Evolutionary conservation across 1,140 invertebrate species (phyloP), one percentile per base, ranked within the genome.

Genomic region (Probaryconus sp.): DNA sequence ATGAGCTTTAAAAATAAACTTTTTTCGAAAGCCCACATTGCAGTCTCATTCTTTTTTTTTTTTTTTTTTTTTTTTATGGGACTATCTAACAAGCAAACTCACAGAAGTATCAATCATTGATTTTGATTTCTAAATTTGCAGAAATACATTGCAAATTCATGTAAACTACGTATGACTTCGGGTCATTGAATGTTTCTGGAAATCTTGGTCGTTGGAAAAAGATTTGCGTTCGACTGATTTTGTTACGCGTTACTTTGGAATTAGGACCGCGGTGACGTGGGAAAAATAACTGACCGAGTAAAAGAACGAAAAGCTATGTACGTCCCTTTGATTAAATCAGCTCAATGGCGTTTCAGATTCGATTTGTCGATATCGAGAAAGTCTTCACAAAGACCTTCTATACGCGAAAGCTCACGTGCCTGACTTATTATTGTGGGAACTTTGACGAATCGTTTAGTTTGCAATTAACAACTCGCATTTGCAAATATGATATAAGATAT

Each of bases 271-370:
- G 40, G 17, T n/a, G 17, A 42, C 38, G 38, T 42, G 38, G 38
- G 38, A 65, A 65, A 64, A 55, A 47, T 30, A 20, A 55, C 45
- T 38, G 35, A 67, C 48, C 21, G 5, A 33, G 61, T 56, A 24
- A 68, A 58, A 68, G 53, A 58, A 68, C 28, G 43, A 37, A 42
- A 50, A 68, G 51, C 64, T 56, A 58, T 68, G 42, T 3, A 10
- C 13, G n/a, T n/a, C 31, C 31, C 9, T 58, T 58, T 45, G 53
- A 53, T 69, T 24, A 58, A 60, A 60, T 33, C 28, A 51, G 55
- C 53, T 69, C 55, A 60, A 69, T 60, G 50, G 43, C 65, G 42
- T 50, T 40, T 50, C 20, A 58, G 56, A 69, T 69, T 60, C 55
- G 65, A 69, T 69, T 69, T 53, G 38, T 26, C 26, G 65, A 60